Base-by-base conservation (phyloP, 1,140 invertebrate species). In the Brachionus calyciflorus region DNA sequence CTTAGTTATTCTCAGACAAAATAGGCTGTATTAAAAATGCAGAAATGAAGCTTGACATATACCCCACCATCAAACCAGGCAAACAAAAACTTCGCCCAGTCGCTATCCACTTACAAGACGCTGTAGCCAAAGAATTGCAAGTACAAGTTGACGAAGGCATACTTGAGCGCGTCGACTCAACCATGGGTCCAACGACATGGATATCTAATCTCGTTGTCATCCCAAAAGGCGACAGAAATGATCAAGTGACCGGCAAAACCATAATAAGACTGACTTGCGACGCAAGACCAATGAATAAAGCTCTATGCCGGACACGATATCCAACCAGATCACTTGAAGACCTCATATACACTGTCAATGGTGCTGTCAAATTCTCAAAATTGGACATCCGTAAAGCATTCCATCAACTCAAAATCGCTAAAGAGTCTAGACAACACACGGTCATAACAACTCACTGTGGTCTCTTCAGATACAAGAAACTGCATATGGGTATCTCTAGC, bases 361-460 rank as follows among this genome's bases (percentile, higher is more conserved):
- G n/a, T n/a, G n/a, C n/a, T n/a, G n/a, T n/a, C n/a, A n/a, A n/a
- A n/a, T n/a, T n/a, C n/a, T n/a, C n/a, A n/a, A n/a, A n/a, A n/a
- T n/a, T n/a, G n/a, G 65, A 69, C 65, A 26, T 44, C 7, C 12
- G 30, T 5, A 37, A 30, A n/a, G 28, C 33, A 7, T 76, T 76
- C 21, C 55, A 49, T 19, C 49, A 76, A 28, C 26, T 76, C 12
- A 30, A 51, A 24, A 9, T 76, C n/a, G 10, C 40, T 14, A n/a
- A 26, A 21, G 24, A 77, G 41, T 12, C 69, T 76, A 79, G 78
- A 33, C 78, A 81, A 41, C 77, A 85, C 3, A 83, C 80, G 19
- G 87, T 86, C 41, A 87, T 87, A 80, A 81, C 83, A n/a, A 81
- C 80, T 3, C 84, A 84, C 7, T 86, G 84, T 82, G 85, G 82